phyloP scores from a whole-genome alignment of 2,797 vertebrate species.

The Pachyuromys duprasi region DNA sequence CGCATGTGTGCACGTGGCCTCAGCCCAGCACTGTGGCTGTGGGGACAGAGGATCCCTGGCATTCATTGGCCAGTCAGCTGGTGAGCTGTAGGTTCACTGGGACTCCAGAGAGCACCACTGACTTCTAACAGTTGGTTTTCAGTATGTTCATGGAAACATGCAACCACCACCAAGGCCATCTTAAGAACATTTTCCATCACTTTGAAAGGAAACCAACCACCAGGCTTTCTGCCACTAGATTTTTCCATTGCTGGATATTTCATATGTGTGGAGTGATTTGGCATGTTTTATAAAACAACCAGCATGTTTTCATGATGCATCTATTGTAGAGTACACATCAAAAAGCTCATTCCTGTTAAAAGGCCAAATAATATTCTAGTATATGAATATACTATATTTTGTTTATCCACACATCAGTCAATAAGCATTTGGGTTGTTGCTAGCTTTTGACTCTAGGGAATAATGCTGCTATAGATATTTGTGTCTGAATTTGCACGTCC shows the following conservation, averaged over 20 bases:
- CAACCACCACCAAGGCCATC: neutral
- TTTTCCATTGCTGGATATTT: neutral
- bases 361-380: neutral
- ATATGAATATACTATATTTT: neutral
- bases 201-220: neutral
- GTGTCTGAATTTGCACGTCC: neutral
- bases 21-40: too few relatives aligned
- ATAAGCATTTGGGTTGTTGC: neutral
- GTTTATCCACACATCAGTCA: neutral
- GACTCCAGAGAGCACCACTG: neutral
- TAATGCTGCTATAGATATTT: neutral
- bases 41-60: neutral
- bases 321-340: neutral
- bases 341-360: neutral
- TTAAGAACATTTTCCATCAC: slow-evolving; percentile 3
- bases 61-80: neutral
- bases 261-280: neutral
- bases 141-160: neutral
- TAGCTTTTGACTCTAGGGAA: neutral
- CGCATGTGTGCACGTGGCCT: too few relatives aligned
- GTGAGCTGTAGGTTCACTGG: neutral
- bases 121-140: neutral
- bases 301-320: neutral
- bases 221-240: neutral
- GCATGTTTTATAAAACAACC: neutral